Base-by-base conservation (phyloP, 2,888 invertebrate species). In the Cephonodes hylas region DNA sequence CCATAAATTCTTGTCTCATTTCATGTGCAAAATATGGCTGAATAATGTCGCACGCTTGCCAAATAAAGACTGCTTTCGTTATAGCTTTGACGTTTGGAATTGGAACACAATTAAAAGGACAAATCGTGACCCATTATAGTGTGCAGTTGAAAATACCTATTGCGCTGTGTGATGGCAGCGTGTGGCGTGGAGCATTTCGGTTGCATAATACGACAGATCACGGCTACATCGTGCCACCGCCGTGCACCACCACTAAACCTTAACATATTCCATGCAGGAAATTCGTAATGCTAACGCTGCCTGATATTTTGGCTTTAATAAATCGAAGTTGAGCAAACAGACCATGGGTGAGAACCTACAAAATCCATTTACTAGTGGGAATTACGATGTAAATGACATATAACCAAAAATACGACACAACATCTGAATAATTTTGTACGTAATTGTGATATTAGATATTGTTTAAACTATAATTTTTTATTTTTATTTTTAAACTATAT, bases 101-200 rank as follows among this genome's bases (percentile, higher is more conserved):
- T 80, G 74, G 80, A 77, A 77, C 78, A 74, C 77, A 75, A 80
- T 79, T 77, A 79, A 79, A 79, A 80, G 82, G 79, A 83, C 76
- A 82, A 80, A 79, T 83, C 82, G 83, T 84, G 83, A 82, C 71
- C 70, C 69, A 76, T 75, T 75, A 72, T 69, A 72, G 73, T 72
- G 68, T 73, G 73, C 72, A 75, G 73, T 68, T 67, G 69, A 73
- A 72, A 73, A 74, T 76, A 75, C 62, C 67, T 53, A 53, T 53
- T 66, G 69, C 66, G 72, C 71, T 62, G 56, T 74, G 68, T 74
- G 74, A 74, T 71, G 73, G 73, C 67, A 69, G 70, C 67, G 75
- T 72, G 76, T 73, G 72, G 75, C 71, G 72, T 69, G 70, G 71
- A 77, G 76, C 72, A 74, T 72, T 70, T 69, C 61, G 66, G 73